These are phyloP conservation scores for Glaucopsyche alexis DNA, from an alignment of 2,888 invertebrate genomes.

Conservation along the genomic window DNA sequence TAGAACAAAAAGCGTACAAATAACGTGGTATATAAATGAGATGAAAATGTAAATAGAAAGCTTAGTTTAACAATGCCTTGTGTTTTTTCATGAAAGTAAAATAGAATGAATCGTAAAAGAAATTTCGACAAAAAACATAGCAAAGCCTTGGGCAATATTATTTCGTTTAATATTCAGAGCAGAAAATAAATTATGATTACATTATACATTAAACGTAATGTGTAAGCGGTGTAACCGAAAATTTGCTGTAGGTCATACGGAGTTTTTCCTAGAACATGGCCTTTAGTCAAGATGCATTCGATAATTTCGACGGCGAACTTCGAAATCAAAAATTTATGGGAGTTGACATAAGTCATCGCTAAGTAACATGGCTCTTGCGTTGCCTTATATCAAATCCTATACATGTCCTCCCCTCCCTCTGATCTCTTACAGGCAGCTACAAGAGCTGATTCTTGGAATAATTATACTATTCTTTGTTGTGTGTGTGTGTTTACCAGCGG, in stretches of 20 bases:
- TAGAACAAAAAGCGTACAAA: slow-evolving; percentile 27
- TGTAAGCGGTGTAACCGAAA: slow-evolving; percentile 2
- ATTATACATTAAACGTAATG: not conserved
- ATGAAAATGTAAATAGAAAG: slow-evolving; percentile 29
- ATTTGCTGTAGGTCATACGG: not conserved
- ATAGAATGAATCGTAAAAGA: slow-evolving; percentile 27
- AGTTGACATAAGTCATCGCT: too few species aligned
- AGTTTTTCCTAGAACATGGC: not conserved
- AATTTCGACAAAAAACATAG: slow-evolving; percentile 28
- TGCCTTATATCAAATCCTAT: too few species aligned
- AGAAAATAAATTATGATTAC: slow-evolving; percentile 25
- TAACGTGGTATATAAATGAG: slow-evolving; percentile 29
- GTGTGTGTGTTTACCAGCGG: slow-evolving; percentile 35
- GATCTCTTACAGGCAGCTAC: too few species aligned
- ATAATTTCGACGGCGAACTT: too few species aligned
- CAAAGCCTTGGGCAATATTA: slow-evolving; percentile 22
- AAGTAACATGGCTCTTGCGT: too few species aligned
- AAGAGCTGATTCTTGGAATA: too few species aligned
- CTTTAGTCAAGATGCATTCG: not conserved
- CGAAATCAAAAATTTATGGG: too few species aligned
- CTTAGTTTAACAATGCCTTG: slow-evolving; percentile 28
- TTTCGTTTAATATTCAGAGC: slow-evolving; percentile 17
- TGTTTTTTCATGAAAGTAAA: slow-evolving; percentile 28
- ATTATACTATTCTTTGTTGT: too few species aligned
- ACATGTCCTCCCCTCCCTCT: too few species aligned